A percentile compares a stretch with the other conserved stretches of the same genome.
These are phyloP conservation scores for Mimumesa dahlbomi DNA, from an alignment of 2,888 invertebrate species.

Conservation along the genomic window DNA sequence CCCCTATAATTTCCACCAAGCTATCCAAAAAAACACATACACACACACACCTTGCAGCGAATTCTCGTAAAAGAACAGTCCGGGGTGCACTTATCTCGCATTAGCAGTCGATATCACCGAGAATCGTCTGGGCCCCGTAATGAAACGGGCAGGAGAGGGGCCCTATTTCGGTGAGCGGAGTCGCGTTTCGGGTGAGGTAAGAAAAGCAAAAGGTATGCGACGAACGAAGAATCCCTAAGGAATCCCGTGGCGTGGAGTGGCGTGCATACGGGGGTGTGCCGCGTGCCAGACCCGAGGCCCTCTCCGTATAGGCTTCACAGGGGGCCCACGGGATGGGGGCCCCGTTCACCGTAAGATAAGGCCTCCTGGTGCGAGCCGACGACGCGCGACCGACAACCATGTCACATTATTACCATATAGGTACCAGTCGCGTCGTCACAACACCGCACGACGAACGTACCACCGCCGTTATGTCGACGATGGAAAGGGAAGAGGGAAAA, in stretches of 20 bases:
- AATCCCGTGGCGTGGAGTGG: conserved; percentile 63
- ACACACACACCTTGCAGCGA: no score
- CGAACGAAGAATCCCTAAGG: conserved; percentile 52
- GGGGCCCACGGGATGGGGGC: conserved; percentile 72
- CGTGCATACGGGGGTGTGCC: conserved; percentile 75
- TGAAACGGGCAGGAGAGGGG: conserved; percentile 49
- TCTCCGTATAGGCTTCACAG: conserved; percentile 72
- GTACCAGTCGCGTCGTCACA: conserved; percentile 77
- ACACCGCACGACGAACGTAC: conserved; percentile 68
- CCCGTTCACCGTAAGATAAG: conserved; percentile 73
- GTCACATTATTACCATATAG: conserved; percentile 79
- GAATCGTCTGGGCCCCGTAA: conserved; percentile 29
- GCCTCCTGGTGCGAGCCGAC: conserved; percentile 79
- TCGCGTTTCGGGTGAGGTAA: conserved; percentile 10
- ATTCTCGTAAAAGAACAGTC: no score
- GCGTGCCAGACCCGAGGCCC: conserved; percentile 76
- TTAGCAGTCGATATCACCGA: no score
- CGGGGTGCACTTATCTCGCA: no score
- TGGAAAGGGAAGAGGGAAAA: conserved; percentile 13
- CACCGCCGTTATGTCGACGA: conserved; percentile 59
- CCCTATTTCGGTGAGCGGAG: conserved; percentile 36
- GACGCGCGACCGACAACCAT: conserved; percentile 80
- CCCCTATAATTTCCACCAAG: no score
- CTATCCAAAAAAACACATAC: no score
- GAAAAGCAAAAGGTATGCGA: conserved; percentile 19